Percentiles rank a stretch among this genome's conserved stretches.
Conservation (phyloP, 2,888 invertebrate species). For the Ligdia adustata region DNA sequence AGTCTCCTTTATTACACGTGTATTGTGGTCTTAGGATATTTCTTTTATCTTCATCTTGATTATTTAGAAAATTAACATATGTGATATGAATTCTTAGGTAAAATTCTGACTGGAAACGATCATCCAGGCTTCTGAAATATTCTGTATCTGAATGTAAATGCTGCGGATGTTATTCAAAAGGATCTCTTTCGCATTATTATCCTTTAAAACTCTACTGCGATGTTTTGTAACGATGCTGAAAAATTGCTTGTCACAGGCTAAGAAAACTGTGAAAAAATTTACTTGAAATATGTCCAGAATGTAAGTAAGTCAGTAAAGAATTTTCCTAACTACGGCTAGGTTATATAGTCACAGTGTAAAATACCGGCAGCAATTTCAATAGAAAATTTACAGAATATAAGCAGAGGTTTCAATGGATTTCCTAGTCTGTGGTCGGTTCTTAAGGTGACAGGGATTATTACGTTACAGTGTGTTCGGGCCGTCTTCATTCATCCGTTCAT, state of each 20-base stretch:
- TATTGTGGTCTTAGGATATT: too few species aligned
- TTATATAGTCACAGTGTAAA: conserved; percentile 2
- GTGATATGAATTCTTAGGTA: too few species aligned
- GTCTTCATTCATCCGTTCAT: too few species aligned
- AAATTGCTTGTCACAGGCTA: conserved; percentile 12
- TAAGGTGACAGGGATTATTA: conserved; percentile 12
- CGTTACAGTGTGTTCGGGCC: conserved; percentile 10
- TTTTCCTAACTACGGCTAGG: conserved; percentile 3
- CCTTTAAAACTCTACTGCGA: conserved; percentile 28
- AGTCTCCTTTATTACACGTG: too few species aligned
- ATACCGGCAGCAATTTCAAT: neutral
- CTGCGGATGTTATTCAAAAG: conserved; percentile 40
- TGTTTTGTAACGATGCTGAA: conserved; percentile 38
- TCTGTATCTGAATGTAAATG: conserved; percentile 32
- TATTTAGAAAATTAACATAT: too few species aligned
- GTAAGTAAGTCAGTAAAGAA: neutral
- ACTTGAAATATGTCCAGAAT: conserved; percentile 1
- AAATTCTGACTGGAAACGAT: too few species aligned
- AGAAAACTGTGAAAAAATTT: neutral
- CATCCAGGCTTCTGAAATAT: too few species aligned
- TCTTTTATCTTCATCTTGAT: too few species aligned
- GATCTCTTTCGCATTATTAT: conserved; percentile 40
- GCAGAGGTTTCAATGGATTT: neutral
- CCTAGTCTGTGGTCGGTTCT: conserved; percentile 5
- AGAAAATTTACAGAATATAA: conserved; percentile 3